phyloP scores from a whole-genome alignment of 1,140 invertebrate species.

The Anoplolepis gracilipes region DNA sequence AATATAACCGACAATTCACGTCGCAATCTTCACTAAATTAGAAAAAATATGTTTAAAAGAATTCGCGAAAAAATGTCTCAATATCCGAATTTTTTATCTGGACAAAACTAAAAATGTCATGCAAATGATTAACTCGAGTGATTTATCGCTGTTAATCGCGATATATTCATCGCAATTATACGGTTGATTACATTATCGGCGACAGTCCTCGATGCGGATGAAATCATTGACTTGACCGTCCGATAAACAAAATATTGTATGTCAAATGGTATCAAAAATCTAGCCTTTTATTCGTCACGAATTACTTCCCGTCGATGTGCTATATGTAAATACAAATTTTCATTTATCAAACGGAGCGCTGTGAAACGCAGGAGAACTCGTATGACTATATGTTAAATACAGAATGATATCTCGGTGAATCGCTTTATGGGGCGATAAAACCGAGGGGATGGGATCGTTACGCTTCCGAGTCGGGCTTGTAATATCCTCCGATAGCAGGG shows the following conservation, averaged over 20 bases:
- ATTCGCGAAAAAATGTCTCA: not conserved
- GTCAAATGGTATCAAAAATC: conserved; percentile 25
- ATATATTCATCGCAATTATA: conserved; percentile 1
- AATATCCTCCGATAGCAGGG: conserved; percentile 60
- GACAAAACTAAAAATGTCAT: not conserved
- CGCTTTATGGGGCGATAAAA: conserved; percentile 77
- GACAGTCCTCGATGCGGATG: not conserved
- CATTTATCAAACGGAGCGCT: conserved; percentile 34
- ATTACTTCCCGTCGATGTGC: conserved; percentile 7
- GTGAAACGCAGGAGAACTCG: conserved; percentile 25
- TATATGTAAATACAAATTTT: conserved; percentile 75
- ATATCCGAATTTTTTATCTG: not conserved
- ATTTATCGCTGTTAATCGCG: conserved; percentile 23
- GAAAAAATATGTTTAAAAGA: not conserved
- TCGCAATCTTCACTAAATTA: not conserved
- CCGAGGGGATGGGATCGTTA: conserved; percentile 22
- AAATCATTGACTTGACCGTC: not conserved
- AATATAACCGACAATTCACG: not conserved
- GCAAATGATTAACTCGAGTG: not conserved
- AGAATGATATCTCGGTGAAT: conserved; percentile 72
- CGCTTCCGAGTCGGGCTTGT: conserved; percentile 24
- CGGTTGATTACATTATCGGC: not conserved
- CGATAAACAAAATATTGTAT: conserved; percentile 27
- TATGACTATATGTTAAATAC: conserved; percentile 77
- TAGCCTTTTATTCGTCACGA: conserved; percentile 4